Evolutionary conservation across 1,140 invertebrate genomes (phyloP).

Genomic region (Aphelenchoides fujianensis): DNA sequence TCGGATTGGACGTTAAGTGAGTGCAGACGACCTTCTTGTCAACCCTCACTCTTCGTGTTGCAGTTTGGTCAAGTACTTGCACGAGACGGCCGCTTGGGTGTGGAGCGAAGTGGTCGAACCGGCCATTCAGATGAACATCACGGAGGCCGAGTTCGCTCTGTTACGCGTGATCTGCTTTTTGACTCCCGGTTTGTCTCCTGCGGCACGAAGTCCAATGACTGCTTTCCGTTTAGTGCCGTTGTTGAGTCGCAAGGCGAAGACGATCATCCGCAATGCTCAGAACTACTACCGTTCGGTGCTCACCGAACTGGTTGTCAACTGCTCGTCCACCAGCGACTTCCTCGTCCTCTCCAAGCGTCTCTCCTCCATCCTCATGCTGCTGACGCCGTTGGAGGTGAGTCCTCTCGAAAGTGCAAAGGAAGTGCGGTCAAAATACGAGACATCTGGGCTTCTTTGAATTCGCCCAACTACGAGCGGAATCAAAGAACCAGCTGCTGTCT

Average conservation of each 20-base stretch:
- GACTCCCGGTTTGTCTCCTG: slow-evolving; percentile 2
- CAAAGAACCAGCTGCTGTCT: neutral
- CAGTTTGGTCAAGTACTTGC: neutral
- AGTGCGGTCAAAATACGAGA: no score
- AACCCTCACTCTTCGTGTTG: neutral
- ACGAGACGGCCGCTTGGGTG: neutral
- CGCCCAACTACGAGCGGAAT: neutral
- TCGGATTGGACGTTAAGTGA: no score
- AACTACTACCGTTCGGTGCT: slow-evolving; percentile 5
- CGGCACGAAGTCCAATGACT: neutral
- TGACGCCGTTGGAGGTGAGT: slow-evolving; percentile 1
- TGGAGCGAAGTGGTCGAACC: slow-evolving; percentile 8
- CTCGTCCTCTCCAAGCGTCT: slow-evolving; percentile 12
- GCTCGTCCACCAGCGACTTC: neutral
- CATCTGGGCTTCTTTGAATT: neutral
- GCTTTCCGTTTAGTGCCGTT: neutral
- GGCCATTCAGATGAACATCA: slow-evolving; percentile 10
- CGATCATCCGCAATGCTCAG: slow-evolving; percentile 4
- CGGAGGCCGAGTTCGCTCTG: neutral
- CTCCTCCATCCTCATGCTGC: slow-evolving; percentile 10
- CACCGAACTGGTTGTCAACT: slow-evolving; percentile 3
- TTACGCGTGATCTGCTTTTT: slow-evolving; percentile 13
- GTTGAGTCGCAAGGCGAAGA: slow-evolving; percentile 7
- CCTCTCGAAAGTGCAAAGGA: no score
- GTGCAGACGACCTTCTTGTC: no score